Base-by-base conservation (phyloP, 2,797 vertebrate genomes). In the Crenuchus spilurus region DNA sequence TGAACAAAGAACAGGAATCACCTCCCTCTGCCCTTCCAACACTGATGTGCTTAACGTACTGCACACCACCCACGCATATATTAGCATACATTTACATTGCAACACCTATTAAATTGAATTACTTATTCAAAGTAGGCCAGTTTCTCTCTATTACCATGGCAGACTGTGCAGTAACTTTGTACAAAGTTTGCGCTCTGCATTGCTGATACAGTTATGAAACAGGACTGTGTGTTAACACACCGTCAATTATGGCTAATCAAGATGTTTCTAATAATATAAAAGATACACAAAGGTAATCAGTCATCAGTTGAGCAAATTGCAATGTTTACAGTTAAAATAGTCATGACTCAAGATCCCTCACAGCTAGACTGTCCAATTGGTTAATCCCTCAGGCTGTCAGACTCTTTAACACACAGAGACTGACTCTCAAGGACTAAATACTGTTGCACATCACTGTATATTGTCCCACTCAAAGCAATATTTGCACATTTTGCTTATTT, bases 1-100 rank as follows among this genome's bases (percentile, higher is more conserved):
- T 83, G 44, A 70, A 70, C 60, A 35, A 58, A 64, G 69, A 55
- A 71, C 30, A 51, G 18, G 69, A 63, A 75, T 78, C 68, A 72
- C 74, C 35, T 78, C 60, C 44, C 66, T 44, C 72, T 67, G 75
- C 67, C 76, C 76, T 71, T 80, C 42, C 48, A 68, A 35, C 48
- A 58, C 65, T 73, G 65, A 72, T 69, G 30, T 67, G 48, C 28
- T 26, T 41, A 57, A 78, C 37, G 69, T 73, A n/a, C 46, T 72
- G 54, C 76, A 71, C 65, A 46, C 33, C 18, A 52, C 6, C 52
- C 26, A 1, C 1, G 61, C 28, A 82, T 67, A 65, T 33, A 78
- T 82, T 76, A 76, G 51, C 76, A 81, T 79, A 35, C 30, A 72
- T 79, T 79, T 82, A 62, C 80, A 82, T 82, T 16, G 60, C 52